phyloP scores from a whole-genome alignment of 2,888 invertebrate genomes.

The Leptinotarsa rubiginosa region DNA sequence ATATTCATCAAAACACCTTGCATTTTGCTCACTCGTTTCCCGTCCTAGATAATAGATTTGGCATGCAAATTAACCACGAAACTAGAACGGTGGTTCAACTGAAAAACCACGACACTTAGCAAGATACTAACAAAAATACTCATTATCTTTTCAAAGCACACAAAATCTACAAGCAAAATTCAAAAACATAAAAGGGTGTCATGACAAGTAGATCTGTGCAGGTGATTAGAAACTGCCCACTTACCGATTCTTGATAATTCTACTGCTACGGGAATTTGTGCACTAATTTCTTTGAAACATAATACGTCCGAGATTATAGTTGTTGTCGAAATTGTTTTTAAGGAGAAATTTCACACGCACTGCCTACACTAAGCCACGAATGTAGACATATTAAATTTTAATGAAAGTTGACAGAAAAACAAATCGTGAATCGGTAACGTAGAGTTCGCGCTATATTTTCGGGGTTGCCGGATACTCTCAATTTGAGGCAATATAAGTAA shows the following conservation, averaged over 20 bases:
- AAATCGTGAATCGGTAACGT: slow-evolving; percentile 28
- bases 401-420: slow-evolving; percentile 37
- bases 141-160: slow-evolving; percentile 15
- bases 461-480: neutral
- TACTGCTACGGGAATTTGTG: slow-evolving; percentile 7
- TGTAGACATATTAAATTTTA: slow-evolving; percentile 43
- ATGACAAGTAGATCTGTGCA: slow-evolving; percentile 32
- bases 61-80: slow-evolving; percentile 15
- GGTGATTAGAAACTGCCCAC: slow-evolving; percentile 27
- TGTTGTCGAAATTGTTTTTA: slow-evolving; percentile 33
- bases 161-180: slow-evolving; percentile 36
- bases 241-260: slow-evolving; percentile 35
- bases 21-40: slow-evolving; percentile 1
- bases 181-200: slow-evolving; percentile 41
- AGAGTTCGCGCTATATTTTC: slow-evolving; percentile 9
- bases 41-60: slow-evolving; percentile 16
- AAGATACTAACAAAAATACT: slow-evolving; percentile 25
- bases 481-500: neutral
- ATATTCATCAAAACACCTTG: slow-evolving; percentile 9
- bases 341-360: slow-evolving; percentile 35
- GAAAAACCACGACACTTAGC: slow-evolving; percentile 24
- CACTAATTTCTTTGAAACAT: slow-evolving; percentile 34
- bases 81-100: neutral
- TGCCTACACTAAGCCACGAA: slow-evolving; percentile 42
- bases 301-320: slow-evolving; percentile 27